Percentiles rank a stretch among this genome's conserved stretches.
Conservation (phyloP, 2,888 invertebrate species). For the Syrista parreyssii region DNA sequence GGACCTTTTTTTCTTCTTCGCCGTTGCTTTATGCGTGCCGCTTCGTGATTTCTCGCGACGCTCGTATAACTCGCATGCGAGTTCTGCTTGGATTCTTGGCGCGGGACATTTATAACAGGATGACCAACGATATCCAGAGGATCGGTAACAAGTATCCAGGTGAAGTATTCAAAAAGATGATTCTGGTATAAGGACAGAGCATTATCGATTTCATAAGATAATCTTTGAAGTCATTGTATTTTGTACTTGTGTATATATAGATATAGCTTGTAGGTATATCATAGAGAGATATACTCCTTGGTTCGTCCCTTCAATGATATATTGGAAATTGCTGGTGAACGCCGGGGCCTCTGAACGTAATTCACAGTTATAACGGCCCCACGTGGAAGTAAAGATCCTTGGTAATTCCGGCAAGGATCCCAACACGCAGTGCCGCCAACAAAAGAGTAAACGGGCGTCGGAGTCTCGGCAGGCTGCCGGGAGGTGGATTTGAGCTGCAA, state of each 20-base stretch:
- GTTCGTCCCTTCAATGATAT: not conserved
- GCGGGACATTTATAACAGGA: not conserved
- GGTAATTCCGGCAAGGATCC: not conserved
- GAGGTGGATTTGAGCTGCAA: not conserved
- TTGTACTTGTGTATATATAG: not conserved
- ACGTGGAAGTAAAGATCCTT: not conserved
- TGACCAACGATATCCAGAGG: not conserved
- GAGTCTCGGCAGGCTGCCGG: not conserved
- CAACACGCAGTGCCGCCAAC: not conserved
- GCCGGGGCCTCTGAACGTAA: not conserved
- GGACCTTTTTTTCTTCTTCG: constrained; percentile 10
- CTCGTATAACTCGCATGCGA: not conserved
- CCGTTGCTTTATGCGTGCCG: constrained; percentile 48
- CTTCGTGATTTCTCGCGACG: constrained; percentile 7
- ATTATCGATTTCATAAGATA: not conserved
- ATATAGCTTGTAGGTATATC: not conserved
- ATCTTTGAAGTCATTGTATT: not conserved
- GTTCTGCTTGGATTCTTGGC: not conserved
- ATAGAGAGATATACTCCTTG: not conserved
- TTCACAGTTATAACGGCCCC: not conserved
- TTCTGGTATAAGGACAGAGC: not conserved
- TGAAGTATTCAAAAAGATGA: not conserved
- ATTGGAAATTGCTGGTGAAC: not conserved
- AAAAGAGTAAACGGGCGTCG: not conserved
- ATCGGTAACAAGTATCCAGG: not conserved